A percentile compares a stretch with the other conserved stretches of the same genome.
Evolutionary conservation across 2,113 vertebrate species (phyloP).

Genomic region (Anthoscopus minutus): DNA sequence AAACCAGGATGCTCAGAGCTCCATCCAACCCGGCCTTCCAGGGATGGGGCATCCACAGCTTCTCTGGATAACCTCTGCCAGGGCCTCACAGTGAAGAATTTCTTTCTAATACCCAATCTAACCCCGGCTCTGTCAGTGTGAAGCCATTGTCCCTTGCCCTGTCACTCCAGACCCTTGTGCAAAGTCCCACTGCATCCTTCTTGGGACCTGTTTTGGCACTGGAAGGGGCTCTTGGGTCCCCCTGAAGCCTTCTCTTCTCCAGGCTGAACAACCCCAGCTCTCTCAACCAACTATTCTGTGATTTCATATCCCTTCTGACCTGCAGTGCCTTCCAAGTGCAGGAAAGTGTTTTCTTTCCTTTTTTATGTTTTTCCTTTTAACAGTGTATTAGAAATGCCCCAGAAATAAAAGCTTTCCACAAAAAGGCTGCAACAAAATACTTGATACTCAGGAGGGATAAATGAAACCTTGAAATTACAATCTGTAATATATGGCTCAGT

Average conservation of each 20-base stretch:
- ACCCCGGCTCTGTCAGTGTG: not conserved
- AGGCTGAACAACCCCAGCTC: not conserved
- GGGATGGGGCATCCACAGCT: not conserved
- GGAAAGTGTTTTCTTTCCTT: not conserved
- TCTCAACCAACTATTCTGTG: not conserved
- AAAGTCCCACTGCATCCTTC: not conserved
- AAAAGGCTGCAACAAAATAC: not conserved
- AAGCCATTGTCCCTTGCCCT: not conserved
- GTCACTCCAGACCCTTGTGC: not conserved
- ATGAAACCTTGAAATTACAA: constrained; percentile 30
- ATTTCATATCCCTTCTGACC: not conserved
- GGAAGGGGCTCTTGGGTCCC: not conserved
- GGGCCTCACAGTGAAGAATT: not conserved
- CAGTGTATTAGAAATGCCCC: not conserved
- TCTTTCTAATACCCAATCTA: too few species aligned
- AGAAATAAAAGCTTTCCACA: not conserved
- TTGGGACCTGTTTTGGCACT: not conserved
- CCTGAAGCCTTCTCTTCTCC: not conserved
- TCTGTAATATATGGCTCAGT: not conserved
- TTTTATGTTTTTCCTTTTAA: not conserved
- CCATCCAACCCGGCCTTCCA: not conserved
- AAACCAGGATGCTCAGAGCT: not conserved
- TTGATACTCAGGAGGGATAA: not conserved
- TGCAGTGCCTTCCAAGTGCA: not conserved
- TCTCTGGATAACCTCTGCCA: not conserved